Evolutionary conservation across 2,113 vertebrate species (phyloP).

Genomic region (Microcebus jonahi): DNA sequence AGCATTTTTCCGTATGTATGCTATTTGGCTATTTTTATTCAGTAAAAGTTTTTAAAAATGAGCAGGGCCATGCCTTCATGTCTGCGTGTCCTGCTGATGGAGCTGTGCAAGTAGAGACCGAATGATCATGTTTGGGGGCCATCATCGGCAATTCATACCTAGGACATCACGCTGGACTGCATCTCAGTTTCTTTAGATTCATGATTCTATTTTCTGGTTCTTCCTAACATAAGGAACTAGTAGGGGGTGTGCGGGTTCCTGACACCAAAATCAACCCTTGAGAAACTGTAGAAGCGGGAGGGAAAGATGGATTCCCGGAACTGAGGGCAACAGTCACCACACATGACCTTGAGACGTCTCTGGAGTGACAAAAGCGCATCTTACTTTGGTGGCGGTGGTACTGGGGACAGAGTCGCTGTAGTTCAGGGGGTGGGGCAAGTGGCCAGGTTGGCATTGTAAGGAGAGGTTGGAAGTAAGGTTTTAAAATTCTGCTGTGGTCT

Average conservation of each 20-base stretch:
- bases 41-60: not conserved
- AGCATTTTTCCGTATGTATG: not conserved
- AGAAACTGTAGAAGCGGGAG: not conserved
- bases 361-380: not conserved
- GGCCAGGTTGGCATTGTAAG: not conserved
- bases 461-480: not conserved
- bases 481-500: not conserved
- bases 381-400: not conserved
- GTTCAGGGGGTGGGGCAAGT: not conserved
- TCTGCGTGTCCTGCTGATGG: not conserved
- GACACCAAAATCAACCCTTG: not conserved
- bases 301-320: not conserved
- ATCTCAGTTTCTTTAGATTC: not conserved
- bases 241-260: accelerated
- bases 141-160: not conserved
- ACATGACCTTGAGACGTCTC: not conserved
- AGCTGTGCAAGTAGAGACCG: not conserved
- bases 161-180: not conserved
- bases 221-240: not conserved
- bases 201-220: not conserved
- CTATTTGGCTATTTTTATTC: not conserved
- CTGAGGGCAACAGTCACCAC: not conserved
- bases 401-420: not conserved
- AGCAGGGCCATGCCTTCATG: not conserved
- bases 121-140: not conserved